Evolutionary conservation across 2,888 invertebrate genomes (phyloP).

Genomic region (Eurois occulta): DNA sequence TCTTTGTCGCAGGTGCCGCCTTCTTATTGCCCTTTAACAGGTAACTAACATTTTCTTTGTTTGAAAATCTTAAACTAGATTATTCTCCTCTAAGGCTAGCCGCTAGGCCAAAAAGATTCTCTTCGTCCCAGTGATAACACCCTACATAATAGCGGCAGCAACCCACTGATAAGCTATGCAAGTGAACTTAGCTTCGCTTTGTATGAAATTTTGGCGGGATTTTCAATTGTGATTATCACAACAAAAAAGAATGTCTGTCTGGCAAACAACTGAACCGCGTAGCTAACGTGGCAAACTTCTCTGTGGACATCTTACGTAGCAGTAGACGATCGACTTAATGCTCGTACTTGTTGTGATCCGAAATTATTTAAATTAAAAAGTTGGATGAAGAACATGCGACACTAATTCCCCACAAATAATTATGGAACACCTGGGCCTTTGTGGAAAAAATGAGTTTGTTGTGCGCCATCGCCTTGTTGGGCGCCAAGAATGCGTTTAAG

Average conservation of each 20-base stretch:
- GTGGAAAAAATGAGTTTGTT: neutral
- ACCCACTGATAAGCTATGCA: neutral
- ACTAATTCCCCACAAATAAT: neutral
- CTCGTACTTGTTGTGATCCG: neutral
- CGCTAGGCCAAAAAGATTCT: neutral
- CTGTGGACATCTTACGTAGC: neutral
- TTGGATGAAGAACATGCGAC: neutral
- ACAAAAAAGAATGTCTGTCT: neutral
- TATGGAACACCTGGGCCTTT: neutral
- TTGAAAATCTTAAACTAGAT: neutral
- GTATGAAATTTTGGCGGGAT: neutral
- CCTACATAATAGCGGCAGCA: neutral
- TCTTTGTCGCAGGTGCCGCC: slow-evolving; percentile 96
- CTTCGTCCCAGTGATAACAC: neutral
- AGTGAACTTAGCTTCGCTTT: neutral
- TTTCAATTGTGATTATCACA: neutral
- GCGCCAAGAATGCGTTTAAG: neutral
- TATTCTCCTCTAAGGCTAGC: neutral
- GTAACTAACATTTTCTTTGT: slow-evolving; percentile 80
- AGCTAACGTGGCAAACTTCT: neutral
- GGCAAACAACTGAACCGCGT: neutral
- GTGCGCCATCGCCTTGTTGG: slow-evolving; percentile 10
- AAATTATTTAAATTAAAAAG: neutral
- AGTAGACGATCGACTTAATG: neutral
- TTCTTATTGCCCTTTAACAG: slow-evolving; percentile 98